Conservation (phyloP, 2,113 vertebrate genomes). For the Scomber colias region DNA sequence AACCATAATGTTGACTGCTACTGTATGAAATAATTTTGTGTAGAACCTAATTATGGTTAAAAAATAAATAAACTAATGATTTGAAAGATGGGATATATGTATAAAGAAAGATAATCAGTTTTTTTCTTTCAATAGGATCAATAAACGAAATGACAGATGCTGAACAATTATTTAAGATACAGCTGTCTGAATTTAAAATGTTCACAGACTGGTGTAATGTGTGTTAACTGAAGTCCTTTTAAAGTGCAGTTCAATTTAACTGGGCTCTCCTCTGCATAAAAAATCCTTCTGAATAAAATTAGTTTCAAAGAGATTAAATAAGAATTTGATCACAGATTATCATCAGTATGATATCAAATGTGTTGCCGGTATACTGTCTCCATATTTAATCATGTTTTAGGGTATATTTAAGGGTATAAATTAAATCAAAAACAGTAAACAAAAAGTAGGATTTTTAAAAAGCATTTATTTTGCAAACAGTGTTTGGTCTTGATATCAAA, state of each 20-base stretch:
- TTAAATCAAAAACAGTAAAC: not conserved
- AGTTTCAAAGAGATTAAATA: slow-evolving; percentile 1
- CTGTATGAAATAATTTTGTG: not conserved
- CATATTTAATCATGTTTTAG: too few species aligned
- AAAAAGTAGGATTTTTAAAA: not conserved
- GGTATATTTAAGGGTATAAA: not conserved
- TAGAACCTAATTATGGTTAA: not conserved
- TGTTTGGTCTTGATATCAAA: not conserved
- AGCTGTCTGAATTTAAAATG: slow-evolving; percentile 14
- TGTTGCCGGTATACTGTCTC: too few species aligned
- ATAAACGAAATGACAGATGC: not conserved
- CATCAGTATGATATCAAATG: not conserved
- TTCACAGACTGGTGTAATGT: not conserved
- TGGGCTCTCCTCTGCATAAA: slow-evolving; percentile 17
- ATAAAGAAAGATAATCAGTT: slow-evolving; percentile 13
- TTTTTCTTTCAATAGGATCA: not conserved
- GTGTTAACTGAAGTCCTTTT: not conserved
- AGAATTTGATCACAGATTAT: not conserved
- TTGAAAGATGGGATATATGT: not conserved
- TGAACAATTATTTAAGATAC: not conserved
- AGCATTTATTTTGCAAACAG: not conserved
- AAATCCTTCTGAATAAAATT: slow-evolving; percentile 8
- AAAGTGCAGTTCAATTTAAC: slow-evolving; percentile 25
- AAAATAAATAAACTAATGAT: too few species aligned
- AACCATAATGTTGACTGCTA: not conserved